Evolutionary conservation across 2,888 invertebrate genomes (phyloP), one percentile per base, ranked within the genome.

Genomic region (Colletes collaris): DNA sequence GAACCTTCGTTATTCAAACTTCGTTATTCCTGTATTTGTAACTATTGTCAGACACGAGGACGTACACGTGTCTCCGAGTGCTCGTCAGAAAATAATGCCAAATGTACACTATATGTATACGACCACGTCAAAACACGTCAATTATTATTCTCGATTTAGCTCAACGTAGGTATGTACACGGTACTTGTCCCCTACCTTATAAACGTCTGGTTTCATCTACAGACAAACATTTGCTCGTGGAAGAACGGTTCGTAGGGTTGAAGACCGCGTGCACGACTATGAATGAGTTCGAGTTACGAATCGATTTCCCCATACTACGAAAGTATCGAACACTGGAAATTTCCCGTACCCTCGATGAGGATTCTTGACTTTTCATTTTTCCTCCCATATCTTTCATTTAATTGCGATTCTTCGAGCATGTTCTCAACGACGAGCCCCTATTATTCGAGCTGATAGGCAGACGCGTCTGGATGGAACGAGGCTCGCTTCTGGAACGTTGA

Each of bases 261-360:
- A 62, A 64, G 35, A 49, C n/a, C 49, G 49, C 37, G 19, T 11
- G 40, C 11, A 3, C 10, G 8, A 10, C 35, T 49, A 56, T 70
- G 70, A 76, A 71, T 71, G 70, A 60, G 52, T 50, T 2, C 27
- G 40, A 49, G 53, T 60, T 53, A 59, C 60, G 60, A 76, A 76
- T 70, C 65, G 70, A 71, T 66, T 76, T 60, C 49, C 44, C 27
- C 10, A 44, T 50, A 19, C 44, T 53, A 64, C 16, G 37, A 55
- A 55, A 60, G 7, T 53, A 37, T 62, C 10, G 40, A 59, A 56
- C n/a, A 37, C 10, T 7, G n/a, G 37, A n/a, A 37, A 62, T n/a
- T 13, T 67, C 50, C 37, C 46, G 16, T 55, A 2, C 27, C 27
- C n/a, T 35, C 4, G 8, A 69, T 2, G 8, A 49, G 4, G 11